These are phyloP conservation scores for Smutsia gigantea DNA, from an alignment of 2,797 vertebrate species.

Conservation along the genomic window DNA sequence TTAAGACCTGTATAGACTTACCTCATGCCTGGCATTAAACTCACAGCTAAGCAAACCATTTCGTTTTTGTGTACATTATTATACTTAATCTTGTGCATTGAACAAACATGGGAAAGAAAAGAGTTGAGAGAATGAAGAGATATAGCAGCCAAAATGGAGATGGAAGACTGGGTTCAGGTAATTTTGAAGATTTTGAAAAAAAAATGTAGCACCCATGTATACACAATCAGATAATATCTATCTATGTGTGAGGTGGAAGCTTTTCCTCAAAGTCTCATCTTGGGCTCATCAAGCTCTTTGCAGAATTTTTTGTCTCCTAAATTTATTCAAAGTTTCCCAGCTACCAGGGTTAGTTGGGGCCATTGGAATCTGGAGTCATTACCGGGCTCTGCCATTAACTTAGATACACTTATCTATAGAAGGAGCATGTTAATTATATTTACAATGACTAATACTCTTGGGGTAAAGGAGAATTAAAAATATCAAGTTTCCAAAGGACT, in stretches of 20 bases:
- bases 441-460: constrained; percentile 26
- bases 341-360: not conserved
- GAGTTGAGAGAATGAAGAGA: not conserved
- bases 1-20: not conserved
- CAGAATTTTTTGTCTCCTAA: constrained; percentile 34
- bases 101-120: constrained; percentile 1
- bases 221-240: not conserved
- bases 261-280: constrained; percentile 33
- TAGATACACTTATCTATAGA: not conserved
- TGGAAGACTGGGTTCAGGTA: not conserved
- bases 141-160: not conserved
- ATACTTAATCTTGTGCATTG: constrained; percentile 23
- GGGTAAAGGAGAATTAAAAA: not conserved
- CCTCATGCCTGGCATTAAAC: not conserved
- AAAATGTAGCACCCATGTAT: not conserved
- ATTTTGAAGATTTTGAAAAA: constrained; percentile 40
- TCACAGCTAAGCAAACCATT: constrained; percentile 7
- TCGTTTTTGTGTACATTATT: constrained; percentile 12
- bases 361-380: constrained; percentile 30
- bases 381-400: constrained; percentile 31
- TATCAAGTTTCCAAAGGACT: constrained; percentile 14
- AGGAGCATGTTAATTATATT: not conserved
- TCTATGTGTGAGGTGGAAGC: not conserved
- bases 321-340: constrained; percentile 40
- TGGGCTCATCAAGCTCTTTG: not conserved